These are phyloP conservation scores for Telmatherina bonti DNA, from an alignment of 2,797 vertebrate species.

Conservation along the genomic window DNA sequence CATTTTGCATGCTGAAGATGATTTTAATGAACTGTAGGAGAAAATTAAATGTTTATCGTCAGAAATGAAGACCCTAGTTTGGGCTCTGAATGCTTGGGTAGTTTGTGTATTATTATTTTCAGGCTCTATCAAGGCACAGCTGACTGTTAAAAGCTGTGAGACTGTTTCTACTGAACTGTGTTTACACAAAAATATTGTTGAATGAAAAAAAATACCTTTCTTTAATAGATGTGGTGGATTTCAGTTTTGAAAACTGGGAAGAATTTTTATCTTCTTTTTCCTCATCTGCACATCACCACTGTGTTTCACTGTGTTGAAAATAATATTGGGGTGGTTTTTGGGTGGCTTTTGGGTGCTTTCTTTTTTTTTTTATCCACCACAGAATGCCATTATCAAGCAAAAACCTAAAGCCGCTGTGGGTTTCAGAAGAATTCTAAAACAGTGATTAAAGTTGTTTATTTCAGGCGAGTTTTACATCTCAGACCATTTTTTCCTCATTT, in stretches of 20 bases:
- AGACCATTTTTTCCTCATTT: conserved; percentile 22
- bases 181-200: conserved; percentile 2
- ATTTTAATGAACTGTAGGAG: no score
- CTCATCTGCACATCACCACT: neutral
- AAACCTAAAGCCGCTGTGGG: conserved; percentile 13
- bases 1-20: no score
- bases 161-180: neutral
- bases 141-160: neutral
- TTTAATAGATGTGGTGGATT: neutral
- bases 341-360: neutral
- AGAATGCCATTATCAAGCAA: conserved; percentile 30
- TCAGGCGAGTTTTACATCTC: conserved; percentile 32
- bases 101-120: conserved; percentile 1
- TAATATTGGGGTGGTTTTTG: neutral
- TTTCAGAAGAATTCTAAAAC: conserved; percentile 24
- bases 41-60: neutral
- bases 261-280: neutral
- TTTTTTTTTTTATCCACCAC: conserved; percentile 20
- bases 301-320: neutral
- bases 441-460: conserved; percentile 48
- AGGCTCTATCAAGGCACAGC: no score
- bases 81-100: neutral
- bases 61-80: neutral
- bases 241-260: neutral
- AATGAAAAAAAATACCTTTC: neutral